Evolutionary conservation across 2,113 vertebrate species (phyloP).

Genomic region (Colossoma macropomum): DNA sequence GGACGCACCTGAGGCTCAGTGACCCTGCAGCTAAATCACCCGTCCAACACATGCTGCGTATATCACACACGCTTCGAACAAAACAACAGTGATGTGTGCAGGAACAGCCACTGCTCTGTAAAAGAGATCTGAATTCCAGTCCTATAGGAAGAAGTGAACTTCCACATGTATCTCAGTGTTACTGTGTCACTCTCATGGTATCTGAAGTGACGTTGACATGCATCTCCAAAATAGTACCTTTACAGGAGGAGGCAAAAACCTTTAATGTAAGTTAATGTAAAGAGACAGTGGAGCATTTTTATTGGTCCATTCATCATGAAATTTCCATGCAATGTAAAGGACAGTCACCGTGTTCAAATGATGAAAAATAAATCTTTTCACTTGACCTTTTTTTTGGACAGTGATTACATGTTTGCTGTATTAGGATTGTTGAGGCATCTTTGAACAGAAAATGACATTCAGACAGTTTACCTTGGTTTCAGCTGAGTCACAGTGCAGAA

Average conservation of each 20-base stretch:
- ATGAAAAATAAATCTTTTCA: no score
- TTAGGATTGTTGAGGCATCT: neutral
- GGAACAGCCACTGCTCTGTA: neutral
- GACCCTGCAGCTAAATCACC: constrained; percentile 21
- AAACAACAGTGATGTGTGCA: neutral
- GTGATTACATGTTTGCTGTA: neutral
- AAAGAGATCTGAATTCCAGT: neutral
- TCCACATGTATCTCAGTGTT: neutral
- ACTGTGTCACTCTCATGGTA: no score
- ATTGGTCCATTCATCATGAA: no score
- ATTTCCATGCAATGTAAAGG: no score
- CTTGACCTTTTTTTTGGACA: no score
- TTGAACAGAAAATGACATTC: neutral
- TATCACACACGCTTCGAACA: neutral
- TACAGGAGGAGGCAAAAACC: no score
- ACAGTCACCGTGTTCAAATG: no score
- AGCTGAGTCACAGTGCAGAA: neutral
- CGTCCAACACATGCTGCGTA: neutral
- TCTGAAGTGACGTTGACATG: no score
- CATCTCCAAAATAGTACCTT: no score
- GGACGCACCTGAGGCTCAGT: constrained; percentile 26
- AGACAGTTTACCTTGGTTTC: neutral
- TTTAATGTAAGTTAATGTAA: no score
- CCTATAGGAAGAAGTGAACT: neutral
- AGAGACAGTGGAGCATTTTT: no score